Conservation (phyloP, 1,140 invertebrate genomes). For the Parasteatoda tepidariorum region DNA sequence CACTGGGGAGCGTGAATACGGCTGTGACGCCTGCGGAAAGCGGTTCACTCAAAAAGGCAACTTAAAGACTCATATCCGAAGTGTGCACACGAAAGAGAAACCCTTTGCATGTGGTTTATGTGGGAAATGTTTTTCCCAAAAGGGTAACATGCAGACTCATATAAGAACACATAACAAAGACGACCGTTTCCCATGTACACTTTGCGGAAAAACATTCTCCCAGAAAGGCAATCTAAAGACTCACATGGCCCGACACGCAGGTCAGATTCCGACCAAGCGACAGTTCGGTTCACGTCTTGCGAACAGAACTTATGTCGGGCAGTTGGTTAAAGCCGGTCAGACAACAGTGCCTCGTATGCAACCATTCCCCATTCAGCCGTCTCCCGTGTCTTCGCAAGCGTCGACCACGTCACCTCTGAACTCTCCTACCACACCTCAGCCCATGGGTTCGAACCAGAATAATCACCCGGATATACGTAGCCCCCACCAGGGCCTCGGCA, state of each 20-base stretch:
- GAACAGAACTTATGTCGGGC: slow-evolving; percentile 49
- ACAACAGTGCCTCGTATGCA: slow-evolving; percentile 54
- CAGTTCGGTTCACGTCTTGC: slow-evolving; percentile 73
- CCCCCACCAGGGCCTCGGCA: slow-evolving; percentile 42
- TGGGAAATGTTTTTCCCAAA: slow-evolving; percentile 67
- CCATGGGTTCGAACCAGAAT: slow-evolving; percentile 2
- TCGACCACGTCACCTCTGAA: slow-evolving; percentile 48
- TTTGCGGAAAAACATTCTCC: slow-evolving; percentile 72
- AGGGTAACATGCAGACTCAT: slow-evolving; percentile 85
- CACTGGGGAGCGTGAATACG: slow-evolving; percentile 69
- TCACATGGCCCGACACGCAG: slow-evolving; percentile 78
- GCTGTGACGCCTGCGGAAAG: slow-evolving; percentile 67
- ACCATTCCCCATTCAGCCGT: slow-evolving; percentile 56
- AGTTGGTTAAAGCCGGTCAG: slow-evolving; percentile 50
- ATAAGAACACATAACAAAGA: slow-evolving; percentile 92
- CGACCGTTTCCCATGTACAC: slow-evolving; percentile 62
- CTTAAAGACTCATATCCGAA: slow-evolving; percentile 97
- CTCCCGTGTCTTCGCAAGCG: slow-evolving; percentile 57
- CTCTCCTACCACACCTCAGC: slow-evolving; percentile 49
- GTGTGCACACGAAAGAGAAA: slow-evolving; percentile 79
- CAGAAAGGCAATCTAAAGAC: slow-evolving; percentile 76
- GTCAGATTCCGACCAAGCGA: slow-evolving; percentile 85
- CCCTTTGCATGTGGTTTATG: slow-evolving; percentile 65
- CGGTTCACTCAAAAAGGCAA: slow-evolving; percentile 69
- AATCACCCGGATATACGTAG: slow-evolving; percentile 53